Conservation (phyloP, 2,113 vertebrate species). For the Marmota monax region DNA sequence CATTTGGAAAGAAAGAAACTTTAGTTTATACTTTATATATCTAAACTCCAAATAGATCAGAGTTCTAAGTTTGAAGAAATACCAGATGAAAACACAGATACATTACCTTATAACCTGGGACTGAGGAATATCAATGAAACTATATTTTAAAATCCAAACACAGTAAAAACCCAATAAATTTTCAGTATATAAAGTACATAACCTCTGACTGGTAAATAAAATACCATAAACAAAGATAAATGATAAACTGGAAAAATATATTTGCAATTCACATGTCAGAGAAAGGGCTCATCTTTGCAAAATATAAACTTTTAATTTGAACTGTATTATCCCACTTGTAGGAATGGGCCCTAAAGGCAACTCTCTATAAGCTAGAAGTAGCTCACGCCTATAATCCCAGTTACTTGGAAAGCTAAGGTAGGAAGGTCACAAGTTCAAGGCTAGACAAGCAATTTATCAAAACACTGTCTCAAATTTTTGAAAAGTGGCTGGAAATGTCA, state of each 20-base stretch:
- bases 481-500: too few species aligned
- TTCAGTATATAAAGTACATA: neutral
- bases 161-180: neutral
- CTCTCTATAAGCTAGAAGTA: neutral
- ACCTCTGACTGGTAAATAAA: neutral
- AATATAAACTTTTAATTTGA: neutral
- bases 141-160: neutral
- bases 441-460: too few species aligned
- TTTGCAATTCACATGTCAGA: neutral
- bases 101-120: neutral
- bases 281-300: neutral
- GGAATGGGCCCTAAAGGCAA: neutral
- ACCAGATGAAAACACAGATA: neutral
- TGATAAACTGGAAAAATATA: neutral
- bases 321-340: neutral
- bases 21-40: neutral
- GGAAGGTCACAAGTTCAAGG: too few species aligned
- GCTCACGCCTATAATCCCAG: too few species aligned
- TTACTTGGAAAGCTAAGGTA: too few species aligned
- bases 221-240: neutral
- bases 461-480: too few species aligned
- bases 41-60: neutral
- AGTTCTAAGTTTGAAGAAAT: constrained; percentile 32
- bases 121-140: neutral
- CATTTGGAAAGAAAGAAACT: neutral